Percentiles rank a stretch among this genome's conserved stretches.
phyloP scores from a whole-genome alignment of 64 coral and sea anemone species.

The Acropora yongei region DNA sequence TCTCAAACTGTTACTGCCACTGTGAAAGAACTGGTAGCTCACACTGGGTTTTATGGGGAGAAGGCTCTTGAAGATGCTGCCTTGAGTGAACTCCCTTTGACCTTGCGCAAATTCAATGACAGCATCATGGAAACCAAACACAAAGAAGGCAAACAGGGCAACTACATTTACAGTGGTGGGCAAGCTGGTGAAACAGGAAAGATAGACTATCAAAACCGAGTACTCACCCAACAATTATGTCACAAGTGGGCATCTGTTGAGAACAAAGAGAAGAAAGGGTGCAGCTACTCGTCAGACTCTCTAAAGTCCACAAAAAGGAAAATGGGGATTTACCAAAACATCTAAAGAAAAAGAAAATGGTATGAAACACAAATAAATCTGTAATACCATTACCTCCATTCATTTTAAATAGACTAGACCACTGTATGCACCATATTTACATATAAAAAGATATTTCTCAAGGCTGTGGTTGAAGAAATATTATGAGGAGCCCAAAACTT shows the following conservation, averaged over 20 bases:
- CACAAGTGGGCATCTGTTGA: conserved; percentile 35
- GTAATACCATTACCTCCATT: neutral
- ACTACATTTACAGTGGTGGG: conserved; percentile 51
- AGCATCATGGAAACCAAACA: conserved; percentile 57
- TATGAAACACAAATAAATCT: conserved; percentile 26
- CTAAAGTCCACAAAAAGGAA: conserved; percentile 28
- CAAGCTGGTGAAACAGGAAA: conserved; percentile 28
- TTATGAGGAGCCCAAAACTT: neutral
- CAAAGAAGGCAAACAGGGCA: conserved; percentile 45
- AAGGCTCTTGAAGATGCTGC: conserved; percentile 48
- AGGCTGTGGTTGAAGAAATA: neutral
- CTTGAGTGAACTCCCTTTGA: conserved; percentile 36
- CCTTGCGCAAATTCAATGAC: conserved; percentile 37
- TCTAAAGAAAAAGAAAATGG: conserved; percentile 35
- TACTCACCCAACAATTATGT: conserved; percentile 49
- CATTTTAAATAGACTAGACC: conserved; percentile 20
- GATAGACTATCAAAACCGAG: conserved; percentile 37
- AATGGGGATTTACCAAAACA: conserved; percentile 36
- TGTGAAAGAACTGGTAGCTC: conserved; percentile 38
- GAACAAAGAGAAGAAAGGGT: conserved; percentile 38
- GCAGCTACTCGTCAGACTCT: conserved; percentile 35
- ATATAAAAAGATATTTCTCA: neutral
- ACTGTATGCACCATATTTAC: neutral
- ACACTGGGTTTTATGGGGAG: conserved; percentile 28
- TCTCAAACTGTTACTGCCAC: conserved; percentile 52